Evolutionary conservation across 2,888 invertebrate genomes (phyloP), one percentile per base, ranked within the genome.

Genomic region (Petrolisthes manimaculis): DNA sequence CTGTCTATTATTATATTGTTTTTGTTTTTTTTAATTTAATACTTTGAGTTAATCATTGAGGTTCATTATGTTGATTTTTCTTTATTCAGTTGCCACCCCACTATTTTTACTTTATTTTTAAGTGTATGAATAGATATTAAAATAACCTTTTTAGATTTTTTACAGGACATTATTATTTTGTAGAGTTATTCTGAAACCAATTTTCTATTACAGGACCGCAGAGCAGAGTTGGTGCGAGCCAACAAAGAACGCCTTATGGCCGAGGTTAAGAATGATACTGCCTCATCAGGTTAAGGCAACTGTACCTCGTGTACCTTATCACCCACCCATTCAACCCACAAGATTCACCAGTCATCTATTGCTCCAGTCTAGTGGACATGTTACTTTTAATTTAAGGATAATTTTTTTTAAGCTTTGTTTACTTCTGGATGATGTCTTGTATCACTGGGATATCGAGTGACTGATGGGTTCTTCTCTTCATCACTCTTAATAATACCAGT

Each of bases 151-250:
- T 61, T 61, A 37, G 2, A 37, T 37, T 67, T 67, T 67, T 67
- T 1, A 67, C 3, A n/a, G n/a, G 1, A n/a, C 14, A 67, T 14
- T 67, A 1, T 14, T n/a, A 67, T 67, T 67, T 67, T 67, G 67
- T 67, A 1, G 1, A n/a, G 67, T 67, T 67, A 67, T 67, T n/a
- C 67, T 18, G 14, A 67, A 12, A 9, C 74, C 5, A 74, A 9
- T 74, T 9, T 4, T 5, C 24, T 9, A 18, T 8, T 74, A 84
- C 94, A 98, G 98, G 97, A 97, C 94, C 96, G 96, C 92, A 97
- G 97, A 93, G 97, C 97, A 83, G 97, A 97, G 93, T 94, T 96
- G 92, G 97, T 98, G 92, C 96, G 97, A 92, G 97, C 96, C 94
- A 98, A 97, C 94, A 97, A 97, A 94, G 96, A 95, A 92, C 95